Evolutionary conservation across 2,113 vertebrate genomes (phyloP).

Genomic region (Ailurus styani): DNA sequence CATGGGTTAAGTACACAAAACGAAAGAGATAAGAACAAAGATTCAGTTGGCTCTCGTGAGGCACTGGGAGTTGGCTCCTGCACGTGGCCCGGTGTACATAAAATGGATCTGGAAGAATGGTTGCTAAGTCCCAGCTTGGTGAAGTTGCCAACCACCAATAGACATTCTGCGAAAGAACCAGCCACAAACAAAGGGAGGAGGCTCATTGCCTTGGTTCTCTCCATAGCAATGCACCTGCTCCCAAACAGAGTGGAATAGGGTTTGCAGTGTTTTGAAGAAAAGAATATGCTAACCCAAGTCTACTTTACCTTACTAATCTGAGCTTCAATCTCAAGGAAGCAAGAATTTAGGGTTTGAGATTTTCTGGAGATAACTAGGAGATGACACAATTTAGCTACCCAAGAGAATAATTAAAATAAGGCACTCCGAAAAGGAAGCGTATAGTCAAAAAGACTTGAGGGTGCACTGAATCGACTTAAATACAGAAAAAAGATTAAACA

Average conservation of each 20-base stretch:
- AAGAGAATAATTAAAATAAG: background rate
- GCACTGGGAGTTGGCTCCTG: background rate
- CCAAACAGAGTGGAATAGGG: background rate
- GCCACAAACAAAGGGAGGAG: background rate
- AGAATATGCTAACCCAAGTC: background rate
- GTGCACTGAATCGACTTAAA: background rate
- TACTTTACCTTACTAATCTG: background rate
- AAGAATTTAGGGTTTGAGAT: background rate
- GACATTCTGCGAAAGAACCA: background rate
- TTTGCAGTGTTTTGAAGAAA: background rate
- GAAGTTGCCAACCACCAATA: background rate
- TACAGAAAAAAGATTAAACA: background rate
- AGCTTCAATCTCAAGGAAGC: background rate
- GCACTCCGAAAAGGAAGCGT: background rate
- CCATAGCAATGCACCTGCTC: background rate
- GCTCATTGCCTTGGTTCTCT: background rate
- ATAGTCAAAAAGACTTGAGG: background rate
- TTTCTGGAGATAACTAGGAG: background rate
- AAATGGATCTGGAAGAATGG: background rate
- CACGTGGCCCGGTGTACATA: fast-evolving
- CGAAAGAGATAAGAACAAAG: background rate
- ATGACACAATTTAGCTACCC: background rate
- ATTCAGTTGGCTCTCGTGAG: background rate
- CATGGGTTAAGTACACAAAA: background rate
- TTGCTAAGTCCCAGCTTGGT: background rate